Evolutionary conservation across 2,113 vertebrate genomes (phyloP).

Genomic region (rat (Rattus norvegicus)): GRCr8 NC_086019.1:119257001-119257500

Average conservation of each 20-base stretch:
- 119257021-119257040: background rate
- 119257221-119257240: background rate
- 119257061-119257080: background rate
- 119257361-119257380: background rate
- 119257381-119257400: background rate
- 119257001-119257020: background rate
- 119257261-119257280: background rate
- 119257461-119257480: background rate
- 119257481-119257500: background rate
- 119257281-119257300: background rate
- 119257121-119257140: background rate
- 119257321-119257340: background rate
- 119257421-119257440: background rate
- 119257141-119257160: background rate
- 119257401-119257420: background rate
- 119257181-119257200: background rate
- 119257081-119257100: background rate
- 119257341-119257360: constrained; percentile 8
- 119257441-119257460: background rate
- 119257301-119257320: constrained; percentile 11
- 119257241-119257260: background rate
- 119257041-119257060: background rate
- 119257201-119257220: background rate
- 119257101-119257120: background rate
- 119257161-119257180: background rate